Conservation (phyloP, 2,797 vertebrate species). For the Selene dorsalis region DNA sequence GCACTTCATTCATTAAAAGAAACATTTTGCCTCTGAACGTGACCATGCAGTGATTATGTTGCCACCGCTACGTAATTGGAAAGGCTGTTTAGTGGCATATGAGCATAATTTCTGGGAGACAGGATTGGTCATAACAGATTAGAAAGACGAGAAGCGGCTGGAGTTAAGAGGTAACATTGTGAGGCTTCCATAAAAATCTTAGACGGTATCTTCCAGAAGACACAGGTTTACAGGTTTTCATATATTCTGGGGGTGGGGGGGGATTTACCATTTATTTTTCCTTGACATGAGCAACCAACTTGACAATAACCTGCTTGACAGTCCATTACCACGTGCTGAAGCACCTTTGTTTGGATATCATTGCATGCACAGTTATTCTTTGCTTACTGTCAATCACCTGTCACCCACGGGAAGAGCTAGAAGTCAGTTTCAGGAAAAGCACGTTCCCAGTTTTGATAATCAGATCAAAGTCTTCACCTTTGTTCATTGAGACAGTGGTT, state of each 20-base stretch:
- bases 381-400: conserved; percentile 14
- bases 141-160: background rate
- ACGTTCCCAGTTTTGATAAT: background rate
- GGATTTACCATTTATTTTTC: conserved; percentile 10
- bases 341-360: conserved; percentile 13
- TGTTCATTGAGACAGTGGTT: background rate
- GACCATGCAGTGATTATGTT: conserved; percentile 10
- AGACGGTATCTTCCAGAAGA: background rate
- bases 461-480: background rate
- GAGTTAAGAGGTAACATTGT: background rate
- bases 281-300: conserved; percentile 15
- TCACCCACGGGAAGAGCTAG: conserved; percentile 13
- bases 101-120: background rate
- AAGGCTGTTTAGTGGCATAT: conserved; percentile 4
- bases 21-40: background rate
- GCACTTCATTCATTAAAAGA: conserved; percentile 3
- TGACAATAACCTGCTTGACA: conserved; percentile 17
- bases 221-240: background rate
- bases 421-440: conserved; percentile 5
- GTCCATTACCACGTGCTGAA: conserved; percentile 7
- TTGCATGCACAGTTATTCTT: conserved; percentile 8
- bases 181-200: background rate
- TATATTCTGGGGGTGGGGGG: too few relatives aligned
- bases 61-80: conserved; percentile 6
- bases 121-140: background rate